These are phyloP conservation scores for Drosophila serrata DNA, from an alignment of 1,140 invertebrate species.

Conservation along the genomic window DNA sequence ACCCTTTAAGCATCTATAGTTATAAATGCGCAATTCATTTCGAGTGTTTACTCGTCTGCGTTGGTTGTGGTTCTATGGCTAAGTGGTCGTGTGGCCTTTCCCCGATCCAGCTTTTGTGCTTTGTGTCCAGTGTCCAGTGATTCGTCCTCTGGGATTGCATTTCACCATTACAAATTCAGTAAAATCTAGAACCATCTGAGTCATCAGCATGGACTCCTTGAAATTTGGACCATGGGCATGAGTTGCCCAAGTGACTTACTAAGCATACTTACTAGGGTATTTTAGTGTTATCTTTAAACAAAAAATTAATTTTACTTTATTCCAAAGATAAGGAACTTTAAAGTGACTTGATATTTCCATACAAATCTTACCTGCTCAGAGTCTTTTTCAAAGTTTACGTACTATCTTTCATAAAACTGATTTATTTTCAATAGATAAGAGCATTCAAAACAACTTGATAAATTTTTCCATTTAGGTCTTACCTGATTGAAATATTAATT, in stretches of 20 bases:
- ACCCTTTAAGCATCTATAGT: constrained; percentile 44
- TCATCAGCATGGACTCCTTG: constrained; percentile 10
- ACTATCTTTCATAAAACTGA: neutral
- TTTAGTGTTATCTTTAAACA: constrained; percentile 13
- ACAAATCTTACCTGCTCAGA: neutral
- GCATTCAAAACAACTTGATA: neutral
- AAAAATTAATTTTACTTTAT: constrained; percentile 1
- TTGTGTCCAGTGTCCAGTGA: constrained; percentile 31
- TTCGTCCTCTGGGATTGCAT: constrained; percentile 18
- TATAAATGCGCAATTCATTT: constrained; percentile 51
- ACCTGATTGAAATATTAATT: neutral
- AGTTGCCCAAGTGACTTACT: constrained; percentile 1
- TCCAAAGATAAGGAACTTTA: neutral
- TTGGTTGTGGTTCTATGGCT: constrained; percentile 51
- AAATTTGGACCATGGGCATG: constrained; percentile 13
- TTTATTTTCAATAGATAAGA: constrained; percentile 6
- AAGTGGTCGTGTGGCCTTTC: neutral
- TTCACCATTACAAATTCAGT: constrained; percentile 18
- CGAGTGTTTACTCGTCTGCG: constrained; percentile 55
- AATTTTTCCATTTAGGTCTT: neutral
- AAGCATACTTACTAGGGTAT: neutral
- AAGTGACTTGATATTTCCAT: neutral
- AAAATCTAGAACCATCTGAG: neutral
- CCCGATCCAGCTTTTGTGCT: constrained; percentile 38
- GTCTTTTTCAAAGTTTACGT: neutral